Evolutionary conservation across 2,888 invertebrate genomes (phyloP), one percentile per base, ranked within the genome.

Genomic region (Timandra comae): DNA sequence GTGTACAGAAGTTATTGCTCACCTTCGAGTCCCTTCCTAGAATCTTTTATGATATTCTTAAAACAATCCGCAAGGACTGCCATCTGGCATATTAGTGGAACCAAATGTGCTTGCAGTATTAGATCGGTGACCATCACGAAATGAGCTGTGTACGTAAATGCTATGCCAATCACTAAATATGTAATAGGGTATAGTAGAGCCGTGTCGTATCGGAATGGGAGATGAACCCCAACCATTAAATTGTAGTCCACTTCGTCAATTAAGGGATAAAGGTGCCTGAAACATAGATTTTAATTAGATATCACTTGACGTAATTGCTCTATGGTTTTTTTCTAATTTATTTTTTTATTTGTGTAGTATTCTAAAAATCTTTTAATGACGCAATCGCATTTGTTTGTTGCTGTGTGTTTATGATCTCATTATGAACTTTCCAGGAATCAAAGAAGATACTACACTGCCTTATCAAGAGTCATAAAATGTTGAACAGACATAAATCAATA

Each of bases 171-270:
- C 0, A 30, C 9, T 0, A 63, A 19, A 30, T 80, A 81, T 0
- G 63, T 52, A 6, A 61, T 12, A 0, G 55, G 30, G 44, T 79
- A 81, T 0, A 48, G 40, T 0, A 34, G n/a, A 0, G 56, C 52
- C 1, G 50, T 54, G 9, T 48, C 33, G 41, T 67, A 75, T 19
- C 57, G 38, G 31, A 61, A 67, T 0, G 80, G 81, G 0, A 80
- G 21, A 3, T 55, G 56, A 0, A 70, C 41, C 0, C 59, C 52
- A 0, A 74, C 56, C 44, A 71, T 65, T 2, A 80, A 37, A 29
- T 80, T 81, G 54, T 69, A 78, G 0, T 78, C 71, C 8, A 73
- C 8, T 2, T 75, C 74, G 30, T 81, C 81, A 2, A 79, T 33
- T 20, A 80, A 27, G 1, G 78, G 77, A 30, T 62, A 74, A 0